Evolutionary conservation across 2,113 vertebrate genomes (phyloP), one percentile per base, ranked within the genome.

Genomic region (Poecilia latipinna): DNA sequence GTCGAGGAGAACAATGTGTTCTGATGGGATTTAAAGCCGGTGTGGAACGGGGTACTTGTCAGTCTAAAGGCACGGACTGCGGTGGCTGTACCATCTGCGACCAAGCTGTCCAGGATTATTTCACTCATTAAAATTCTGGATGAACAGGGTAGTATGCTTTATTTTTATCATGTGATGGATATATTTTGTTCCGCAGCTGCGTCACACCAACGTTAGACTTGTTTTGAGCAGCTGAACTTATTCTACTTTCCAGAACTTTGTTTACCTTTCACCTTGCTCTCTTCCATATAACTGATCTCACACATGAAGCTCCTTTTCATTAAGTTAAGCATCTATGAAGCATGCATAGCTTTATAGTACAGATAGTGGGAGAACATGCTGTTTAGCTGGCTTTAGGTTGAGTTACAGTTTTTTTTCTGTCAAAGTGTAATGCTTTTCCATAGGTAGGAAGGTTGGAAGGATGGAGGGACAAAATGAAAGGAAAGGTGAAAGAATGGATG

Each of bases 1-100:
- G 33, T n/a, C 67, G 68, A 67, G 32, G 39, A 61, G 57, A 61
- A 78, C 51, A 39, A 70, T 44, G 68, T 80, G 75, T 68, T 37
- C 85, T 75, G 75, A 61, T 66, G 72, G 69, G 48, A 73, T 68
- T 79, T 79, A 6, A 33, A 72, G 67, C 61, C 61, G 31, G 54
- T 33, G 24, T 29, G 35, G 60, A 66, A 74, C 24, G 66, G 32
- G 51, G 37, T 42, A 35, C 72, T 51, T 39, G 48, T 80, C 61
- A 66, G 24, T 68, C 44, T 61, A 28, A 54, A 32, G 75, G 11
- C n/a, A 79, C 22, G 15, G 72, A 63, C 37, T 32, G n/a, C 60
- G 51, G 57, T 33, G 48, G 13, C 65, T 61, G 31, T 12, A 44
- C 63, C 74, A 78, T 83, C 77, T 76, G 65, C 44, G 44, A 33